These are phyloP conservation scores for Ophion obscuratus DNA, from an alignment of 2,888 invertebrate genomes.

Conservation along the genomic window DNA sequence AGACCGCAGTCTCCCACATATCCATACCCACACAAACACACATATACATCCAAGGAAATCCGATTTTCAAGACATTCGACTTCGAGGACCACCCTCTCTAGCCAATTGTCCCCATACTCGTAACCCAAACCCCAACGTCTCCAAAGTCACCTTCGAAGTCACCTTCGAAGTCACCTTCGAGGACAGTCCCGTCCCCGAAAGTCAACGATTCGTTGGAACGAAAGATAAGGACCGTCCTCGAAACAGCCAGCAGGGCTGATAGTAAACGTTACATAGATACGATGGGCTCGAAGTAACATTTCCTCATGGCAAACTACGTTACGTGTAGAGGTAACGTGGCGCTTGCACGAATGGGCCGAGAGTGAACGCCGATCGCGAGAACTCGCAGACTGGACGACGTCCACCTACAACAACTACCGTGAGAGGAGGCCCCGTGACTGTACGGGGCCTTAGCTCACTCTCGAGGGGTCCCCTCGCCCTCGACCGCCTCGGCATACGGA, in stretches of 20 bases:
- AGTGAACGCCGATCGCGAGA: conserved; percentile 57
- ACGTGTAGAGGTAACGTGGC: conserved; percentile 23
- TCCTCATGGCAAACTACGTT: not conserved
- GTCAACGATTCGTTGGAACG: no score
- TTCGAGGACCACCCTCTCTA: no score
- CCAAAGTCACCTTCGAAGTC: no score
- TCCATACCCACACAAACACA: not conserved
- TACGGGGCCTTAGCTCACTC: conserved; percentile 8
- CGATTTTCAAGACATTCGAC: no score
- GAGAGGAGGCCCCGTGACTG: conserved; percentile 51
- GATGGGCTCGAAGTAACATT: not conserved
- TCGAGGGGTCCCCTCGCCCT: conserved; percentile 36
- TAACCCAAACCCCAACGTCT: no score
- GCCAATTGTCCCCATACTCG: no score
- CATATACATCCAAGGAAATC: not conserved
- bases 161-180: no score
- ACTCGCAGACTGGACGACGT: conserved; percentile 81
- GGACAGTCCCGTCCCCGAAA: no score
- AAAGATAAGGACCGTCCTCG: no score
- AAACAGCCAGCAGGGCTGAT: no score
- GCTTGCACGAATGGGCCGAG: conserved; percentile 54
- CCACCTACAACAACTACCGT: conserved; percentile 74
- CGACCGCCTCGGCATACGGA: conserved; percentile 54
- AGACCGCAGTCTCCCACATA: conserved; percentile 33
- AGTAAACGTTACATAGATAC: no score